Conservation (phyloP, 2,797 vertebrate species). For the Loriculus beryllinus region DNA sequence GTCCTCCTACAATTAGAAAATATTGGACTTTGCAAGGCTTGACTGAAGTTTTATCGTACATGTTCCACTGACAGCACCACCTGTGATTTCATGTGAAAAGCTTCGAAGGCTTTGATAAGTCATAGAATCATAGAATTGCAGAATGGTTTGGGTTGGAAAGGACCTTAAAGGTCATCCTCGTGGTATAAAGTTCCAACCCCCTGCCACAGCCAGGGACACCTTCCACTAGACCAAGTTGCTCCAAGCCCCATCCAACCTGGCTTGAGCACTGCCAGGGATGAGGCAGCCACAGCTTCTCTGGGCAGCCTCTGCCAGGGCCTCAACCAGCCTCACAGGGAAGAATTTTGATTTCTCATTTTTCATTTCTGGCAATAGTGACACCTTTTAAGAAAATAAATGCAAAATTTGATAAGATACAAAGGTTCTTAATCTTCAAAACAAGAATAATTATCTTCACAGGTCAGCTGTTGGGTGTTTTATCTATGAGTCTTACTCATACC, state of each 20-base stretch:
- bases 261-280: not conserved
- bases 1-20: not conserved
- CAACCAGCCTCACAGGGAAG: not conserved
- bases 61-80: not conserved
- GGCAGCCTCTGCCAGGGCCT: not conserved
- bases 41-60: not conserved
- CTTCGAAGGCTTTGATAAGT: not conserved
- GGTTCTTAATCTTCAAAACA: not conserved
- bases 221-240: not conserved
- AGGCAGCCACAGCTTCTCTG: not conserved
- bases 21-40: not conserved
- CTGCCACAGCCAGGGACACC: not conserved
- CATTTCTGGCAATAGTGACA: not conserved
- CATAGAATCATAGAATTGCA: not conserved
- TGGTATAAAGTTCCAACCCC: not conserved
- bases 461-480: not conserved
- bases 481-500: not conserved
- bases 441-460: not conserved
- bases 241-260: not conserved
- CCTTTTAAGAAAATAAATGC: not conserved
- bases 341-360: not conserved
- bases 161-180: not conserved
- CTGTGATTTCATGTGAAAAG: not conserved
- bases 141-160: not conserved
- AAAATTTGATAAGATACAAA: not conserved